phyloP scores from a whole-genome alignment of 2,888 invertebrate genomes.

The Drosophila falleni region DNA sequence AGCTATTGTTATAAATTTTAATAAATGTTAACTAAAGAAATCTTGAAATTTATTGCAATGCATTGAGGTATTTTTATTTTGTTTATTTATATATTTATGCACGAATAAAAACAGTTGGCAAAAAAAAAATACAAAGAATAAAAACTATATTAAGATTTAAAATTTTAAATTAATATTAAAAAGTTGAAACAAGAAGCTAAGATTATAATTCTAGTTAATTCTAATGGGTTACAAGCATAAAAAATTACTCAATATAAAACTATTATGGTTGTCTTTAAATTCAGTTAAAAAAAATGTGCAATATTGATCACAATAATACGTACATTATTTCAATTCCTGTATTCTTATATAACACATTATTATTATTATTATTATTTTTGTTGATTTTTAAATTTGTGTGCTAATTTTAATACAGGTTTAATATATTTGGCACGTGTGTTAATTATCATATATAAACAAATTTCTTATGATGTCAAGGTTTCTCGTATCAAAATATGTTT shows the following conservation, averaged over 20 bases:
- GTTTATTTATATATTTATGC: too few relatives aligned
- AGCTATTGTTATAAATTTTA: neutral
- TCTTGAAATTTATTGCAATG: too few relatives aligned
- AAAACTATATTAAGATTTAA: too few relatives aligned
- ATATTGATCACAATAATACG: neutral
- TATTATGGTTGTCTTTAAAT: neutral
- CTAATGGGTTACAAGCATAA: neutral
- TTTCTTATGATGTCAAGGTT: constrained; percentile 1
- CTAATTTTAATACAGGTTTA: neutral
- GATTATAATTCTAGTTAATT: neutral
- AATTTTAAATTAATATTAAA: too few relatives aligned
- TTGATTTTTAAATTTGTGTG: too few relatives aligned
- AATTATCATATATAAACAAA: neutral
- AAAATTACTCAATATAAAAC: neutral
- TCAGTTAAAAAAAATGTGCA: neutral
- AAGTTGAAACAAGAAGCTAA: neutral
- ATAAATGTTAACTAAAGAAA: neutral
- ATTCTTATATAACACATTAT: neutral
- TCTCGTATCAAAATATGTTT: neutral
- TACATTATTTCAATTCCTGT: neutral
- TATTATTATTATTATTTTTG: neutral
- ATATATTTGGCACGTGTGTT: neutral
- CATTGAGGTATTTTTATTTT: too few relatives aligned
- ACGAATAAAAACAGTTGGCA: too few relatives aligned
- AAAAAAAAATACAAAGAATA: too few relatives aligned